These are phyloP conservation scores for Drosophila erecta DNA, from an alignment of 1,140 invertebrate species.

Conservation along the genomic window DNA sequence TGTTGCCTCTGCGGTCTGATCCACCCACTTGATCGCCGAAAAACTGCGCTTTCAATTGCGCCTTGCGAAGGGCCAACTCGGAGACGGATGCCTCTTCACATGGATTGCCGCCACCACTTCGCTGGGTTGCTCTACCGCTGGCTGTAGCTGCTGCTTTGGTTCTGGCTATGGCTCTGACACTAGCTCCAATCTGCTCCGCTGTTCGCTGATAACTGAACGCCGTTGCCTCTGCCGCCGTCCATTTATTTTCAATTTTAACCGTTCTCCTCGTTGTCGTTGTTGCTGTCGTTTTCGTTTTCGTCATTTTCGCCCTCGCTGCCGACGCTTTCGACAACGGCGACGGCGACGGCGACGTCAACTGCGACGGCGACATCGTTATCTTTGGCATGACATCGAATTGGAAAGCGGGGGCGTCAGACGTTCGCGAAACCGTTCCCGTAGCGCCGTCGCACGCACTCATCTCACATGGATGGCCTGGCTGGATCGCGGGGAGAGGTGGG, in stretches of 20 bases:
- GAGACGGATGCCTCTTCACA: slow-evolving; percentile 34
- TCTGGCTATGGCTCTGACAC: no score
- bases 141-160: background rate
- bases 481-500: background rate
- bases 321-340: slow-evolving; percentile 31
- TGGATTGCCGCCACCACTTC: slow-evolving; percentile 17
- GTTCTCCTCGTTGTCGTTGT: slow-evolving; percentile 39
- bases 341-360: slow-evolving; percentile 42
- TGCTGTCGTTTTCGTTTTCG: slow-evolving; percentile 3
- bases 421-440: slow-evolving; percentile 58
- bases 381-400: slow-evolving; percentile 55
- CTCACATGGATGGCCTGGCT: slow-evolving; percentile 22
- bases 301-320: slow-evolving; percentile 19
- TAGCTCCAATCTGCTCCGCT: slow-evolving; percentile 58
- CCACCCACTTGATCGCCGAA: slow-evolving; percentile 35
- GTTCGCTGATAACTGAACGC: slow-evolving; percentile 81
- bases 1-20: background rate
- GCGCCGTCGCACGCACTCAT: slow-evolving; percentile 47
- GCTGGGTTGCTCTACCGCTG: background rate
- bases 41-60: slow-evolving; percentile 64
- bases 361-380: slow-evolving; percentile 65
- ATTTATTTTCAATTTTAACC: slow-evolving; percentile 83
- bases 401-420: slow-evolving; percentile 49
- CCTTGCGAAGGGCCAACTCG: slow-evolving; percentile 57
- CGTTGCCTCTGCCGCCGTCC: slow-evolving; percentile 67